Evolutionary conservation across 1,140 invertebrate genomes (phyloP).

Genomic region (Conus ventricosus): DNA sequence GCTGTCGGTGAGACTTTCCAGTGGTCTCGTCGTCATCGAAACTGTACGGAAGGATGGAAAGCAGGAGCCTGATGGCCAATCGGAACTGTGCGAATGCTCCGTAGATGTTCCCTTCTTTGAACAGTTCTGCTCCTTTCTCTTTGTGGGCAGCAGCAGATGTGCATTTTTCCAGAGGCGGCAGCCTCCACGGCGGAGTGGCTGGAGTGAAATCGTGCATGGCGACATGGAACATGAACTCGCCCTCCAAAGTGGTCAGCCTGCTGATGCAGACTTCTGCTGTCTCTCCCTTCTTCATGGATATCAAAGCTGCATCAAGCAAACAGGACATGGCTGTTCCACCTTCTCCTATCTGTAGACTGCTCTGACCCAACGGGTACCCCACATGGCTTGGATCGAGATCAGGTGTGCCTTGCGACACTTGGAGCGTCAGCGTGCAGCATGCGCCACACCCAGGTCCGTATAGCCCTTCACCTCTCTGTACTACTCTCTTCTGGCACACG

Average conservation of each 20-base stretch:
- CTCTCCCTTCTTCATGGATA: slow-evolving; percentile 51
- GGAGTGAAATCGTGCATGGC: slow-evolving; percentile 50
- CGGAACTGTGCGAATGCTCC: slow-evolving; percentile 59
- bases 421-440: neutral
- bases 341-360: slow-evolving; percentile 46
- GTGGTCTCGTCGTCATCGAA: neutral
- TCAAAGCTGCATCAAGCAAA: slow-evolving; percentile 46
- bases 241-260: neutral
- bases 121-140: slow-evolving; percentile 57
- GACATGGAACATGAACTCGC: slow-evolving; percentile 23
- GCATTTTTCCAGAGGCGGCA: slow-evolving; percentile 54
- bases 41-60: slow-evolving; percentile 41
- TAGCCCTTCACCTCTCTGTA: slow-evolving; percentile 18
- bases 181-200: slow-evolving; percentile 43
- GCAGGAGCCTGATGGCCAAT: slow-evolving; percentile 55
- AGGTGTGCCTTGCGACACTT: neutral
- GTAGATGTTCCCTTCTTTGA: slow-evolving; percentile 50
- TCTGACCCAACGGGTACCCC: slow-evolving; percentile 10
- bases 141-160: slow-evolving; percentile 55
- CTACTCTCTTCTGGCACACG: neutral
- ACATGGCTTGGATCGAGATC: neutral
- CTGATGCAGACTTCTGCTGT: slow-evolving; percentile 41
- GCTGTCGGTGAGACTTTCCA: slow-evolving; percentile 33
- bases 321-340: slow-evolving; percentile 43
- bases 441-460: slow-evolving; percentile 4